These are phyloP conservation scores for Moxostoma hubbsi DNA, from an alignment of 2,797 vertebrate genomes.

Conservation along the genomic window DNA sequence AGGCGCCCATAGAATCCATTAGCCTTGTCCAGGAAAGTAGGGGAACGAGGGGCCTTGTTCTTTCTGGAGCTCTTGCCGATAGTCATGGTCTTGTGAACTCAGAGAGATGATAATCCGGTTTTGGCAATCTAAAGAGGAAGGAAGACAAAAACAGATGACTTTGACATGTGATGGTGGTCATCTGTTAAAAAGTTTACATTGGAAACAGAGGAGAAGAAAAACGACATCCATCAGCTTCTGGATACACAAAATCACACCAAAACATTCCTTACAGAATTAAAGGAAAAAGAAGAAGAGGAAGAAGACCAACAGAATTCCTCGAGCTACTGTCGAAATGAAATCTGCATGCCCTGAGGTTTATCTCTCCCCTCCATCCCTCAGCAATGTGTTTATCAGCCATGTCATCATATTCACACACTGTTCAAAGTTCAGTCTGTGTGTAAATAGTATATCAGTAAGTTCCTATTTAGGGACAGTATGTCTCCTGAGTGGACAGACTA, in stretches of 20 bases:
- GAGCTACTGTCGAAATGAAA: constrained; percentile 18
- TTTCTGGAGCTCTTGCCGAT: constrained; percentile 77
- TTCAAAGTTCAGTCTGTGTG: constrained; percentile 58
- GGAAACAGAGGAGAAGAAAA: neutral
- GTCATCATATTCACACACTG: constrained; percentile 48
- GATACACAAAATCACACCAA: neutral
- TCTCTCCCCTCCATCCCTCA: constrained; percentile 28
- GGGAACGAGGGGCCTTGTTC: constrained; percentile 62
- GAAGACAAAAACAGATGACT: constrained; percentile 22
- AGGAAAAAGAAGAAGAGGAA: neutral
- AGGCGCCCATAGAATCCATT: constrained; percentile 78
- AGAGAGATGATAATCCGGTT: constrained; percentile 22
- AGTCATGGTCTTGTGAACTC: constrained; percentile 67
- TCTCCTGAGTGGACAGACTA: constrained; percentile 20
- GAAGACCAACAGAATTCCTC: constrained; percentile 9
- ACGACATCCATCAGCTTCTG: neutral
- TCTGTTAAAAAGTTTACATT: neutral
- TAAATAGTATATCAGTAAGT: constrained; percentile 41
- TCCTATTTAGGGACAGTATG: constrained; percentile 37
- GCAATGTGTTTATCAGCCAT: constrained; percentile 45
- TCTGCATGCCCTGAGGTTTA: constrained; percentile 6
- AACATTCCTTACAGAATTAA: constrained; percentile 17
- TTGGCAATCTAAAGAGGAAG: constrained; percentile 26
- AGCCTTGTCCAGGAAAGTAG: constrained; percentile 77
- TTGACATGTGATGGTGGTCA: constrained; percentile 15